Conservation (phyloP, 2,113 vertebrate species). For the Cottus gobio region DNA sequence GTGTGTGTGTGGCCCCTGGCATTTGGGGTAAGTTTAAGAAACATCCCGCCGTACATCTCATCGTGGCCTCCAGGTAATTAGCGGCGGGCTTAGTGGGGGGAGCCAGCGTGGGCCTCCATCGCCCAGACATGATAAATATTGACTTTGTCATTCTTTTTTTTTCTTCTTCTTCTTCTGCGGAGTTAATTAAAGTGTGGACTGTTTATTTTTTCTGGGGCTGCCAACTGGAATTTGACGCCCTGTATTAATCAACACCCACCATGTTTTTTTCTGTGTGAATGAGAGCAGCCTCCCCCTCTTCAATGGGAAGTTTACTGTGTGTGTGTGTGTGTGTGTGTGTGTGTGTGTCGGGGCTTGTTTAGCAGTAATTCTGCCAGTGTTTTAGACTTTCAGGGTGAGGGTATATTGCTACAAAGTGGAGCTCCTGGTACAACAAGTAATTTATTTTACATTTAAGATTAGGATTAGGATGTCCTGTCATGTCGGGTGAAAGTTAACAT, state of each 20-base stretch:
- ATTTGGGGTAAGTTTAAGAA: conserved; percentile 68
- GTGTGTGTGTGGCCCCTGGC: conserved; percentile 54
- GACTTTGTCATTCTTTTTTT: conserved; percentile 71
- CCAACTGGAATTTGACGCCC: conserved; percentile 71
- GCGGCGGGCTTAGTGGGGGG: conserved; percentile 52
- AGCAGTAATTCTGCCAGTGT: background rate
- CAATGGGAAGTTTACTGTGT: no score
- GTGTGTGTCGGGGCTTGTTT: conserved; percentile 8
- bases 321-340: background rate
- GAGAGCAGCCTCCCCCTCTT: conserved; percentile 34
- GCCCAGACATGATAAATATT: conserved; percentile 77
- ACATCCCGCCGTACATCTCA: conserved; percentile 51
- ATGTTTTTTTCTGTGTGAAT: conserved; percentile 32
- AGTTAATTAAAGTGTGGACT: conserved; percentile 80
- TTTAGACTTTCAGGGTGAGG: background rate
- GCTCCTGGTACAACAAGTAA: background rate
- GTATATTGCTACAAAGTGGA: background rate
- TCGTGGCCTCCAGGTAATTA: conserved; percentile 80
- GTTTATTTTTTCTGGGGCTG: conserved; percentile 72
- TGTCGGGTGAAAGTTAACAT: background rate
- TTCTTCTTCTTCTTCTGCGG: conserved; percentile 42
- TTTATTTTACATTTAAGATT: background rate
- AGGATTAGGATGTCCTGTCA: background rate
- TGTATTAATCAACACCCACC: conserved; percentile 76
- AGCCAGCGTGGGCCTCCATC: conserved; percentile 62